These are phyloP conservation scores for Heterohyrax brucei DNA, from an alignment of 2,797 vertebrate genomes.

Conservation along the genomic window DNA sequence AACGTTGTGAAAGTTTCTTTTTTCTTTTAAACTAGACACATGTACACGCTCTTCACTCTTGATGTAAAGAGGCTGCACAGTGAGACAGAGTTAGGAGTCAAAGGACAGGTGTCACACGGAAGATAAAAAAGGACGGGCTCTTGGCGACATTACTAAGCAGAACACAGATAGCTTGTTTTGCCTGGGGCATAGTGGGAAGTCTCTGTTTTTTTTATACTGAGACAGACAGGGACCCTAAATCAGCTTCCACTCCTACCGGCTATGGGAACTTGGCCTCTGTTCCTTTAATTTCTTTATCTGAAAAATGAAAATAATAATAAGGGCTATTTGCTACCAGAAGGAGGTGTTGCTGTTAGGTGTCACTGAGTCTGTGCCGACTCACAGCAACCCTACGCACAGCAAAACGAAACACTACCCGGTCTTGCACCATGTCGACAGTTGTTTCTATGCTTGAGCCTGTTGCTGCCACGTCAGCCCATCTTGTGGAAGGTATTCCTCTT, in stretches of 20 bases:
- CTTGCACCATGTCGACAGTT: too few relatives aligned
- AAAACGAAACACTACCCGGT: too few relatives aligned
- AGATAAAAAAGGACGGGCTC: background rate
- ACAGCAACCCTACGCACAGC: too few relatives aligned
- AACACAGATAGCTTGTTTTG: background rate
- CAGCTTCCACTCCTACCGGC: background rate
- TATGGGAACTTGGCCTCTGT: background rate
- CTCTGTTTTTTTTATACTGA: background rate
- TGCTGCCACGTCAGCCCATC: too few relatives aligned
- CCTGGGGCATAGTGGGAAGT: background rate
- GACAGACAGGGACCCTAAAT: background rate
- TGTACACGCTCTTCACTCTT: background rate
- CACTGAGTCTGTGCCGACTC: too few relatives aligned
- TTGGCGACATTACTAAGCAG: background rate
- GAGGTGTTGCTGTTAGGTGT: too few relatives aligned
- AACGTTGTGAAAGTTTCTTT: background rate
- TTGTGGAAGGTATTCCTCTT: too few relatives aligned
- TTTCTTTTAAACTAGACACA: slow-evolving; percentile 1
- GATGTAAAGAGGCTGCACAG: background rate
- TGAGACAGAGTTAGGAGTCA: background rate
- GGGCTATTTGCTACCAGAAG: background rate
- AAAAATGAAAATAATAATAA: background rate
- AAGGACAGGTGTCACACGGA: background rate
- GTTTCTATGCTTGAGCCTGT: too few relatives aligned
- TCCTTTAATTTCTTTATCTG: slow-evolving; percentile 13